Percentiles rank a stretch among this genome's conserved stretches.
These are phyloP conservation scores for Epiblema foenella DNA, from an alignment of 2,888 invertebrate genomes.

Conservation along the genomic window DNA sequence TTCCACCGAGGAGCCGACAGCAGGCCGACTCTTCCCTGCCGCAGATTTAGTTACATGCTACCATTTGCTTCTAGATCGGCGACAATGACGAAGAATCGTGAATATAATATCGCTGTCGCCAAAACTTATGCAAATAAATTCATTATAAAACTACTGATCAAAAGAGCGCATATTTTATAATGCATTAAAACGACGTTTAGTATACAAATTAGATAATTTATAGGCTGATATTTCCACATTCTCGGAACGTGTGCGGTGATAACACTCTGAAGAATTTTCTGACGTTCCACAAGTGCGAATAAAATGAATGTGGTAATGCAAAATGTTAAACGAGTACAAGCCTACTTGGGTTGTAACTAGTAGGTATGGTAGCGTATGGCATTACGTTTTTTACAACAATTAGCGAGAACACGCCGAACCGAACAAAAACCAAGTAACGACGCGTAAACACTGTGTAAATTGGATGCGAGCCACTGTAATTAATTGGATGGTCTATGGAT, in stretches of 20 bases:
- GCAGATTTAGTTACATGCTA: conserved; percentile 31
- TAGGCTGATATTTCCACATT: conserved; percentile 34
- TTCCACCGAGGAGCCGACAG: conserved; percentile 70
- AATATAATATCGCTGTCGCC: conserved; percentile 19
- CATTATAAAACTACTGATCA: conserved; percentile 35
- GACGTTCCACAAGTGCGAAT: conserved; percentile 33
- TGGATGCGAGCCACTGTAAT: conserved; percentile 49
- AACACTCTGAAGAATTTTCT: conserved; percentile 24
- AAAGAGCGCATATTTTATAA: conserved; percentile 34
- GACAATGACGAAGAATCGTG: conserved; percentile 22
- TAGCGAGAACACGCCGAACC: conserved; percentile 57
- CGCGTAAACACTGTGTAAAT: conserved; percentile 62
- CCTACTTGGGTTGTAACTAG: conserved; percentile 61
- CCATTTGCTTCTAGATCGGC: conserved; percentile 37
- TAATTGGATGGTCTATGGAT: conserved; percentile 38
- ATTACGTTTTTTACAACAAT: conserved; percentile 66
- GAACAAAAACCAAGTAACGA: conserved; percentile 64
- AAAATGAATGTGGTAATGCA: conserved; percentile 36
- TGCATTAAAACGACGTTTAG: conserved; percentile 33
- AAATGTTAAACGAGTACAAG: conserved; percentile 9
- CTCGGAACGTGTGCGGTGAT: conserved; percentile 31
- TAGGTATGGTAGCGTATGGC: conserved; percentile 54
- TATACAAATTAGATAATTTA: conserved; percentile 43
- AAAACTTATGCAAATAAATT: conserved; percentile 40
- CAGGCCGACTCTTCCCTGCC: conserved; percentile 43